Conservation (phyloP, 2,797 vertebrate genomes). For the Periparus ater region DNA sequence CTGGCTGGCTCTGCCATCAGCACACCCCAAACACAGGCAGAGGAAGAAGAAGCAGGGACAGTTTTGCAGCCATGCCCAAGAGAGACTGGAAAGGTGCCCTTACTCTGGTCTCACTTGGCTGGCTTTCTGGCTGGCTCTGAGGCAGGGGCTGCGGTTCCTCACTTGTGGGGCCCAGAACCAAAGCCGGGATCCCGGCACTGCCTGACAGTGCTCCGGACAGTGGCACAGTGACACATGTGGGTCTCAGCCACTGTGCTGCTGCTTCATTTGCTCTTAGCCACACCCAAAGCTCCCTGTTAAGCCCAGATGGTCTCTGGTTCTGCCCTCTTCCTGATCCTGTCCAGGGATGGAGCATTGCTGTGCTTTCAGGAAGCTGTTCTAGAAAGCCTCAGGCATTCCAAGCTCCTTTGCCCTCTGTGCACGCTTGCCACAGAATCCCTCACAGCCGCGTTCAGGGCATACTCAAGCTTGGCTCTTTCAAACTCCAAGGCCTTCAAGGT, state of each 20-base stretch:
- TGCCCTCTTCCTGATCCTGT: no score
- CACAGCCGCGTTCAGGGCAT: no score
- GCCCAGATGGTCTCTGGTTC: no score
- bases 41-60: not conserved
- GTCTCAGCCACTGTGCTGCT: not conserved
- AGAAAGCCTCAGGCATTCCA: no score
- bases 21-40: not conserved
- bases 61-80: not conserved
- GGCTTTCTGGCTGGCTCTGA: not conserved
- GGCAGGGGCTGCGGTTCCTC: not conserved
- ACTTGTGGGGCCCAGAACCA: not conserved
- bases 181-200: not conserved
- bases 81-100: not conserved
- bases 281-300: no score
- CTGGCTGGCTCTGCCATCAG: not conserved
- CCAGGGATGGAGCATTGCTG: no score
- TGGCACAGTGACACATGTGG: not conserved
- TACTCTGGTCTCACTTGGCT: not conserved
- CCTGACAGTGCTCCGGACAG: not conserved
- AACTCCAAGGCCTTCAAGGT: no score
- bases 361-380: no score
- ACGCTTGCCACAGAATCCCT: no score
- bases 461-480: no score
- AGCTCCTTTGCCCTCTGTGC: no score
- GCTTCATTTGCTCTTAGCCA: not conserved